Evolutionary conservation across 2,888 invertebrate genomes (phyloP).

Genomic region (Aspidiotus rigidus): DNA sequence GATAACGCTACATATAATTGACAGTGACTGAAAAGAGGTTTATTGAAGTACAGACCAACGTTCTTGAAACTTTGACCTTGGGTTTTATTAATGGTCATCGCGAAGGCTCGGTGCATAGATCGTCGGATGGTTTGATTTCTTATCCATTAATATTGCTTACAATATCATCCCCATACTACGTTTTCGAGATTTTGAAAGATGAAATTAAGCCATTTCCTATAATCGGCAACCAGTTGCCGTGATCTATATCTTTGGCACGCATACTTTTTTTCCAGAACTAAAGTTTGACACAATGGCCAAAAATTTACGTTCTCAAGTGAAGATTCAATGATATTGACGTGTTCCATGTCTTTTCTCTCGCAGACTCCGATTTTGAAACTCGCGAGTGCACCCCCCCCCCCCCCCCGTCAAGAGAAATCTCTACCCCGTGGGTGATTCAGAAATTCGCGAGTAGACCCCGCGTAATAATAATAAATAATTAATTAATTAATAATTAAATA

Average conservation of each 20-base stretch:
- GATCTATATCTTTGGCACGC: too few species aligned
- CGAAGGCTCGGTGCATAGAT: background rate
- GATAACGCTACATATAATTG: background rate
- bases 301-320: conserved; percentile 26
- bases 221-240: conserved; percentile 24
- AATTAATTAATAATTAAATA: too few species aligned
- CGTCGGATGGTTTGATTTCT: background rate
- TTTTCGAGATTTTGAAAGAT: background rate
- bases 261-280: conserved; percentile 32
- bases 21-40: background rate
- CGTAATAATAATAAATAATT: too few species aligned
- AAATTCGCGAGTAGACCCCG: too few species aligned
- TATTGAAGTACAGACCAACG: too few species aligned
- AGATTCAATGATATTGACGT: conserved; percentile 25
- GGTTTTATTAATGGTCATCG: background rate
- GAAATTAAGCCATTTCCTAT: conserved; percentile 23
- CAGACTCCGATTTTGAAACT: too few species aligned
- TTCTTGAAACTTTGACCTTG: background rate
- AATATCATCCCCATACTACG: background rate
- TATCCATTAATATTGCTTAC: background rate
- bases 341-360: too few species aligned
- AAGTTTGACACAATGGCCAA: conserved; percentile 32
- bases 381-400: too few species aligned
- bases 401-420: too few species aligned
- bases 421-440: too few species aligned